Conservation (phyloP, 2,113 vertebrate genomes). For the Ia io region DNA sequence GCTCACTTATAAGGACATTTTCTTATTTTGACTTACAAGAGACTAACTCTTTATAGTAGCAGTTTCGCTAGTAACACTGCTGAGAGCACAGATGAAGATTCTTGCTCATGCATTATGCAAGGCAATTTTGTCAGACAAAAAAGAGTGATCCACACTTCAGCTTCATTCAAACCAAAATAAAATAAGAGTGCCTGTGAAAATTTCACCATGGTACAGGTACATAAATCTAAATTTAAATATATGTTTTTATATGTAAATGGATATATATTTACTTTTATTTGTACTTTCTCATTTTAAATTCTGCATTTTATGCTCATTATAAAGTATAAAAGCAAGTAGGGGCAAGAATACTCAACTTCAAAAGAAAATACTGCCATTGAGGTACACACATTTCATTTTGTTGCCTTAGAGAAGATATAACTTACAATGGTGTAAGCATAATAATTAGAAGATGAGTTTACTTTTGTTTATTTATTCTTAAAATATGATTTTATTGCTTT, state of each 20-base stretch:
- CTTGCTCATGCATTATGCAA: constrained; percentile 22
- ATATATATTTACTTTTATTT: constrained; percentile 17
- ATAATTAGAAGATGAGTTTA: constrained; percentile 23
- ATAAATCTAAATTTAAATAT: constrained; percentile 9
- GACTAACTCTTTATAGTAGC: not conserved
- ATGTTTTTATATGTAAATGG: not conserved
- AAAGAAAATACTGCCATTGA: not conserved
- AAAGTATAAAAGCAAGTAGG: not conserved
- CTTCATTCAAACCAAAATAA: not conserved
- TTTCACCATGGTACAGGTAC: not conserved
- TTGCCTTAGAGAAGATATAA: not conserved
- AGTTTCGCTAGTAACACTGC: not conserved
- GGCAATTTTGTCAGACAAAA: not conserved
- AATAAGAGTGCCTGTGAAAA: constrained; percentile 12
- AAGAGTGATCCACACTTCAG: not conserved
- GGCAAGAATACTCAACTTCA: constrained; percentile 5
- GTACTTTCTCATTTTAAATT: constrained; percentile 36
- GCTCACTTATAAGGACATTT: not conserved
- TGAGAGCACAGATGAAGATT: not conserved
- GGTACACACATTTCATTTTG: not conserved
- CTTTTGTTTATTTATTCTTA: not conserved
- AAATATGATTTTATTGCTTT: not conserved
- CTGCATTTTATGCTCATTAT: not conserved
- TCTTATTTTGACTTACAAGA: not conserved
- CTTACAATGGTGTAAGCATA: not conserved